Evolutionary conservation across 1,140 invertebrate genomes (phyloP).

Genomic region (Pachypeltis micranthus): DNA sequence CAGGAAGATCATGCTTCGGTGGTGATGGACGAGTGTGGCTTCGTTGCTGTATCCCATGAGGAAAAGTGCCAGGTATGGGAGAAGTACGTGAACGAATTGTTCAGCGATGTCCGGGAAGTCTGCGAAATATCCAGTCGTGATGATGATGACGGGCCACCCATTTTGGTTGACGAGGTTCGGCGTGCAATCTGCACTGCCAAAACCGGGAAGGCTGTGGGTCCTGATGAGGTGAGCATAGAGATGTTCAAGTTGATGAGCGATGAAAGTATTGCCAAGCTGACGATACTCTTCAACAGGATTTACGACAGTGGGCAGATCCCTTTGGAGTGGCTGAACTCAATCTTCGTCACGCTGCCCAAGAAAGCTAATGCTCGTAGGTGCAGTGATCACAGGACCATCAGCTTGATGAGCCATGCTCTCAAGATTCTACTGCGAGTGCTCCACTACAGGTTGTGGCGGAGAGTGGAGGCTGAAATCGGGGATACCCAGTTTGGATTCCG

Average conservation of each 20-base stretch:
- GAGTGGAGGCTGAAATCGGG: too few relatives aligned
- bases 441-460: too few relatives aligned
- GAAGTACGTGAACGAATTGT: slow-evolving; percentile 25
- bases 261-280: slow-evolving; percentile 10
- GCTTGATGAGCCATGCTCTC: slow-evolving; percentile 22
- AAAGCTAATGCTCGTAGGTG: slow-evolving; percentile 3
- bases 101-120: slow-evolving; percentile 23
- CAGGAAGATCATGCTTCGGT: not conserved
- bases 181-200: slow-evolving; percentile 10
- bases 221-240: slow-evolving; percentile 9
- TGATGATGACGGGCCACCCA: slow-evolving; percentile 22
- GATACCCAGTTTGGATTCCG: too few relatives aligned
- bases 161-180: not conserved
- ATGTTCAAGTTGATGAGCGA: slow-evolving; percentile 17
- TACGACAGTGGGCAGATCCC: slow-evolving; percentile 20
- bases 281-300: slow-evolving; percentile 16
- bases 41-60: slow-evolving; percentile 3
- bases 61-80: slow-evolving; percentile 17
- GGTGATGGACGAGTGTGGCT: not conserved
- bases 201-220: slow-evolving; percentile 17
- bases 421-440: slow-evolving; percentile 1
- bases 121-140: too few relatives aligned
- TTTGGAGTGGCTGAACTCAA: slow-evolving; percentile 19
- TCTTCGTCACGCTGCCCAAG: slow-evolving; percentile 3
- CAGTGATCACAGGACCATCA: slow-evolving; percentile 1